These are phyloP conservation scores for Pseudochromis fuscus DNA, from an alignment of 2,797 vertebrate genomes.

Conservation along the genomic window DNA sequence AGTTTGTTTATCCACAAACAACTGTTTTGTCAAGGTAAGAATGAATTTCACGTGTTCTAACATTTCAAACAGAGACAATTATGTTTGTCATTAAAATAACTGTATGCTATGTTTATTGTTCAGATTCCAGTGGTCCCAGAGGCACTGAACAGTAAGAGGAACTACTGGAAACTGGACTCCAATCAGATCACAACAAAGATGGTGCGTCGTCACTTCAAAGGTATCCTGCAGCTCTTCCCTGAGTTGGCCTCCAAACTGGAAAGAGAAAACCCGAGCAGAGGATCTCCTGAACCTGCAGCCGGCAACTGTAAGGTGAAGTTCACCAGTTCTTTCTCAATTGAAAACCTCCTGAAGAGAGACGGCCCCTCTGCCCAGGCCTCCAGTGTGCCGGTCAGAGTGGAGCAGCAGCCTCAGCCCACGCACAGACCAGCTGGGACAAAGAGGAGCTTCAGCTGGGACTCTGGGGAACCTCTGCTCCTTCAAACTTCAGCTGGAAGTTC, in stretches of 20 bases:
- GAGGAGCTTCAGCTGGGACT: conserved; percentile 46
- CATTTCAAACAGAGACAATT: no score
- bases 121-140: conserved; percentile 76
- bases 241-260: no score
- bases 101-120: no score
- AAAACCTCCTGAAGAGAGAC: conserved; percentile 78
- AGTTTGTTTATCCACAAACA: conserved; percentile 80
- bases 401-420: conserved; percentile 22
- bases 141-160: no score
- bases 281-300: conserved; percentile 16
- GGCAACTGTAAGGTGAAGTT: conserved; percentile 69
- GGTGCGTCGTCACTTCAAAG: conserved; percentile 82
- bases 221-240: conserved; percentile 66
- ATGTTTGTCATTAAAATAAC: no score
- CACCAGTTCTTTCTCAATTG: conserved; percentile 81
- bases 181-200: conserved; percentile 80
- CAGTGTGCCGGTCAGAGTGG: conserved; percentile 7
- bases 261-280: neutral
- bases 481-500: conserved; percentile 13
- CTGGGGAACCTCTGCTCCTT: conserved; percentile 23
- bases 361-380: neutral
- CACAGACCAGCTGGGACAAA: neutral
- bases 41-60: no score
- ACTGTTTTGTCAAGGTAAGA: conserved; percentile 83
- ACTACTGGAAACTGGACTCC: no score